phyloP scores from a whole-genome alignment of 2,113 vertebrate species.

The Bubalus kerabau region DNA sequence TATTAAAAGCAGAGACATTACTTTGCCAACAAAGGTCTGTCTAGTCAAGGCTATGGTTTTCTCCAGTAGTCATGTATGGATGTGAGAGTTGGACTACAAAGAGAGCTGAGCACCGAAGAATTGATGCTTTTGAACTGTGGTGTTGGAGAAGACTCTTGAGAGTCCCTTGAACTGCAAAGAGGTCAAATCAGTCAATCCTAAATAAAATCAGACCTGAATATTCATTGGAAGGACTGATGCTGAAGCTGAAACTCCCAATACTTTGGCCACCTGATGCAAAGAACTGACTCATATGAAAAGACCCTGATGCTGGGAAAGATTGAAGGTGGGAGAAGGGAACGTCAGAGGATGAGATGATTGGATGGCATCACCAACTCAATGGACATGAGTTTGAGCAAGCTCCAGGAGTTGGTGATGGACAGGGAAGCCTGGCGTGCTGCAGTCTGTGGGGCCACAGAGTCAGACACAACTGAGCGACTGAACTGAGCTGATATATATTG shows the following conservation, averaged over 20 bases:
- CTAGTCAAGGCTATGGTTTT: not conserved
- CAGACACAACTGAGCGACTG: not conserved
- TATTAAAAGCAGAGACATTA: not conserved
- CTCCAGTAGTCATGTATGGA: not conserved
- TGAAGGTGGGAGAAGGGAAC: not conserved
- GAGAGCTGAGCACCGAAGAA: not conserved
- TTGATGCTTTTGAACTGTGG: not conserved
- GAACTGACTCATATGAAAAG: not conserved
- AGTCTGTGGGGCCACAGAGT: not conserved
- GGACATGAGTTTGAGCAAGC: not conserved
- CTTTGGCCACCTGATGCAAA: not conserved
- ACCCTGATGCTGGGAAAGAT: not conserved
- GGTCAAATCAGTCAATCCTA: not conserved
- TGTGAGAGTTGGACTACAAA: not conserved
- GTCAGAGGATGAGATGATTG: not conserved
- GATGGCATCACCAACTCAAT: not conserved
- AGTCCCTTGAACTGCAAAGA: not conserved
- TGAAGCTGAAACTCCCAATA: not conserved
- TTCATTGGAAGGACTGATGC: not conserved
- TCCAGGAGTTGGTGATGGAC: not conserved
- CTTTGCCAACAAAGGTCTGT: not conserved
- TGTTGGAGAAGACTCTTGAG: not conserved
- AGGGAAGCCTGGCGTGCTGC: not conserved
- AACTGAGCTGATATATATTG: not conserved
- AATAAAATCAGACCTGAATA: not conserved